Percentiles rank a stretch among this genome's conserved stretches.
These are phyloP conservation scores for Crocidura indochinensis DNA, from an alignment of 2,797 vertebrate species.

Conservation along the genomic window DNA sequence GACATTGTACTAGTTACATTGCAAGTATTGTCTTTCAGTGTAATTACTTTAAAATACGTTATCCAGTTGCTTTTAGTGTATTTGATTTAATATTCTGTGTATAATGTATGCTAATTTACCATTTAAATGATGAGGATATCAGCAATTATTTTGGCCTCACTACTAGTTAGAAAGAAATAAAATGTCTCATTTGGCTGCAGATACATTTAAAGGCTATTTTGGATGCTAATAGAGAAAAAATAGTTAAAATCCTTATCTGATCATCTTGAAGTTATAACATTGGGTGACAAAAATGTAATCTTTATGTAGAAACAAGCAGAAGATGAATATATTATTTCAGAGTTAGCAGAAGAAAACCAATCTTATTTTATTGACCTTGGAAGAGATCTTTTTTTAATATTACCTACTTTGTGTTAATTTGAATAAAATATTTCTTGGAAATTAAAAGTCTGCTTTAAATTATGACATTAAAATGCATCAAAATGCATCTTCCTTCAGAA, in stretches of 20 bases:
- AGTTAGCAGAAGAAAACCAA: background rate
- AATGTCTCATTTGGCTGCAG: background rate
- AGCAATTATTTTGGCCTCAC: slow-evolving; percentile 29
- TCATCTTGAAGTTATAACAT: slow-evolving; percentile 22
- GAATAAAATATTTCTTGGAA: slow-evolving; percentile 40
- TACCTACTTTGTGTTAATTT: slow-evolving; percentile 67
- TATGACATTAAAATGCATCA: slow-evolving; percentile 52
- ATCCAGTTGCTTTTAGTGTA: background rate
- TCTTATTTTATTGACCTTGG: background rate
- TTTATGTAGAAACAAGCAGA: slow-evolving; percentile 8
- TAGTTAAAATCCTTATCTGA: background rate
- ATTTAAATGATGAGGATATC: slow-evolving; percentile 45
- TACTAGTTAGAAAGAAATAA: background rate
- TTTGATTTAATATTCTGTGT: slow-evolving; percentile 3
- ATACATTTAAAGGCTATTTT: slow-evolving; percentile 62
- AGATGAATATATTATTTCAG: background rate
- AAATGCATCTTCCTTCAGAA: slow-evolving; percentile 34
- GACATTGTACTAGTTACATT: background rate
- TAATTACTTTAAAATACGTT: slow-evolving; percentile 46
- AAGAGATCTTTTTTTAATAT: slow-evolving; percentile 53
- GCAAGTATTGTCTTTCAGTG: background rate
- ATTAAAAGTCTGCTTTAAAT: slow-evolving; percentile 62
- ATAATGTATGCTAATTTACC: slow-evolving; percentile 2
- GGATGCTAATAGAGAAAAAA: background rate
- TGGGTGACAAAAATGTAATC: slow-evolving; percentile 15